A percentile compares a stretch with the other conserved stretches of the same genome.
Evolutionary conservation across 2,888 invertebrate species (phyloP).

Genomic region (Cephus sareptanus): DNA sequence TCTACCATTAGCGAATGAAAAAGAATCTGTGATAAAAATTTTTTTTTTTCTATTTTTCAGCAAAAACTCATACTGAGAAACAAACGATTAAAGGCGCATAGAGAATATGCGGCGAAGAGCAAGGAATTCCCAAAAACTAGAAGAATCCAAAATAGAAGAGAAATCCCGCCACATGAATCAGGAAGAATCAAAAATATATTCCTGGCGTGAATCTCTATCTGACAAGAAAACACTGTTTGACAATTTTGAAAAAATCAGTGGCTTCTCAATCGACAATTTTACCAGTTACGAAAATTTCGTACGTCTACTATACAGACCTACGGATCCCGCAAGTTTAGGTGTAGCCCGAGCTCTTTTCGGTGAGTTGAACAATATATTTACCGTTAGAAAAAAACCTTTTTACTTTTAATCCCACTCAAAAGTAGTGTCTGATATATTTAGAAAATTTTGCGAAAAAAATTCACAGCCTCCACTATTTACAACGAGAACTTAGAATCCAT

Average conservation of each 20-base stretch:
- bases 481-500: background rate
- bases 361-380: constrained; percentile 64
- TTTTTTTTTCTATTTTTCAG: background rate
- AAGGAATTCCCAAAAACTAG: constrained; percentile 7
- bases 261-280: constrained; percentile 48
- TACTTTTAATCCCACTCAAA: background rate
- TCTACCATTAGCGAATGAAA: background rate
- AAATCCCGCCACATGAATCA: background rate
- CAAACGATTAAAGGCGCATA: background rate
- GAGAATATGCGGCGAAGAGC: constrained; percentile 14
- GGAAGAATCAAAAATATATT: background rate
- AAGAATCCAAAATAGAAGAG: constrained; percentile 1
- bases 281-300: constrained; percentile 67
- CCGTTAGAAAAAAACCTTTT: background rate
- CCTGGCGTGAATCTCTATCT: background rate
- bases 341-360: constrained; percentile 84
- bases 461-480: background rate
- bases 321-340: constrained; percentile 82
- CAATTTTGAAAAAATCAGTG: constrained; percentile 39
- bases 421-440: background rate
- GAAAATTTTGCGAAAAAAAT: background rate
- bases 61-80: background rate
- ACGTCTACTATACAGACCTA: constrained; percentile 72
- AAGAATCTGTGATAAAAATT: background rate
- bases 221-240: constrained; percentile 22